Percentiles rank a stretch among this genome's conserved stretches.
phyloP scores from a whole-genome alignment of 2,113 vertebrate genomes.

The Casuarius casuarius region DNA sequence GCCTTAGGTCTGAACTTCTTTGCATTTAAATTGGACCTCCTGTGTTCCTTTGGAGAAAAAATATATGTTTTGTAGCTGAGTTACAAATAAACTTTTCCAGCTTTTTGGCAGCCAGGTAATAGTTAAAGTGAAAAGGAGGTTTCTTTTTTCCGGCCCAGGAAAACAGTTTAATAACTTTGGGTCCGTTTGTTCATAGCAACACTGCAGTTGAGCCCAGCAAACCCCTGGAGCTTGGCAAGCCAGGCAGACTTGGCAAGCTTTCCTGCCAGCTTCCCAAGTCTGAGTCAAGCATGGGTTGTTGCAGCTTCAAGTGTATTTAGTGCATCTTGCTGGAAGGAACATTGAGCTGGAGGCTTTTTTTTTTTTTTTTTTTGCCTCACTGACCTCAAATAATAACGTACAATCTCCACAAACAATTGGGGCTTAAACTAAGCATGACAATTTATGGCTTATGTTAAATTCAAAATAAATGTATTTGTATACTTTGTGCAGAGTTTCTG shows the following conservation, averaged over 20 bases:
- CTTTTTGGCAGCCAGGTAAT: conserved; percentile 66
- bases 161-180: conserved; percentile 73
- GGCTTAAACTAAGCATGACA: neutral
- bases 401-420: neutral
- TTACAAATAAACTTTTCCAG: conserved; percentile 58
- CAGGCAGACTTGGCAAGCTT: conserved; percentile 63
- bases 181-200: conserved; percentile 72
- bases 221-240: conserved; percentile 80
- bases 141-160: conserved; percentile 70
- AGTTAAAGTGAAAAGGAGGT: conserved; percentile 68
- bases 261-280: conserved; percentile 55
- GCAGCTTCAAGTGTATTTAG: conserved; percentile 44
- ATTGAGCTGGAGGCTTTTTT: neutral
- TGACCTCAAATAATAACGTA: conserved; percentile 3
- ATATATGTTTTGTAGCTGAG: neutral
- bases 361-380: neutral
- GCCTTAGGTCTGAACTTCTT: conserved; percentile 22
- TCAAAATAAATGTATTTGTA: neutral
- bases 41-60: conserved; percentile 17
- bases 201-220: conserved; percentile 60
- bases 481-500: neutral
- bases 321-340: conserved; percentile 61
- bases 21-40: conserved; percentile 13
- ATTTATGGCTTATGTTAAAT: neutral
- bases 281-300: conserved; percentile 51